Evolutionary conservation across 1,140 invertebrate genomes (phyloP).

Genomic region (Drosophila nikananu): DNA sequence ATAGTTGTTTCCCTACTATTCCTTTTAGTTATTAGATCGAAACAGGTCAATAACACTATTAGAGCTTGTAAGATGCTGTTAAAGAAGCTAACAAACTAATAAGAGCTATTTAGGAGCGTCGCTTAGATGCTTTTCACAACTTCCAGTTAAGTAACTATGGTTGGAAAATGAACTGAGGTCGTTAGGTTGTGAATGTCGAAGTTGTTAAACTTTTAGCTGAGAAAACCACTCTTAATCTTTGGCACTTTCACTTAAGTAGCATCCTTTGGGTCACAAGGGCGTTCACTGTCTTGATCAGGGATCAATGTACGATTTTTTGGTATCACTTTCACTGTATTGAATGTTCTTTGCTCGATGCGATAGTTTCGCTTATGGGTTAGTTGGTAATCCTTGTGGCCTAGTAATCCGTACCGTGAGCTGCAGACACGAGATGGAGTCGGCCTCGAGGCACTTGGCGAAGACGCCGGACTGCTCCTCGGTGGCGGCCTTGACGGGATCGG

Average conservation of each 20-base stretch:
- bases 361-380: conserved; percentile 24
- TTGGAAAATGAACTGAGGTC: background rate
- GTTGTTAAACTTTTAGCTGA: background rate
- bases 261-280: conserved; percentile 29
- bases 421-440: conserved; percentile 89
- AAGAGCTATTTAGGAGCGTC: background rate
- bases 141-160: conserved; percentile 13
- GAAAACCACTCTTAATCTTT: conserved; percentile 20
- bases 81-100: background rate
- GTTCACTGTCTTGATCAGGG: conserved; percentile 29
- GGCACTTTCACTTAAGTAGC: conserved; percentile 54
- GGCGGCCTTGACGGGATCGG: conserved; percentile 77
- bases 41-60: background rate
- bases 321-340: conserved; percentile 71
- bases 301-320: conserved; percentile 14
- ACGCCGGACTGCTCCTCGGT: conserved; percentile 69
- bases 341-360: conserved; percentile 26
- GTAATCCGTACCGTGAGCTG: conserved; percentile 87
- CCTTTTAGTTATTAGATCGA: background rate
- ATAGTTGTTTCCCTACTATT: background rate
- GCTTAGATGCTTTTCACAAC: conserved; percentile 9
- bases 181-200: background rate
- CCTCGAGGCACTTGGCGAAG: conserved; percentile 87
- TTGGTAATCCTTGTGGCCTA: conserved; percentile 65
- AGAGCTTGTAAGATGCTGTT: background rate